A percentile compares a stretch with the other conserved stretches of the same genome.
phyloP scores from a whole-genome alignment of 35 echinoderm and acorn worm genomes.

The Chiridota heheva region DNA sequence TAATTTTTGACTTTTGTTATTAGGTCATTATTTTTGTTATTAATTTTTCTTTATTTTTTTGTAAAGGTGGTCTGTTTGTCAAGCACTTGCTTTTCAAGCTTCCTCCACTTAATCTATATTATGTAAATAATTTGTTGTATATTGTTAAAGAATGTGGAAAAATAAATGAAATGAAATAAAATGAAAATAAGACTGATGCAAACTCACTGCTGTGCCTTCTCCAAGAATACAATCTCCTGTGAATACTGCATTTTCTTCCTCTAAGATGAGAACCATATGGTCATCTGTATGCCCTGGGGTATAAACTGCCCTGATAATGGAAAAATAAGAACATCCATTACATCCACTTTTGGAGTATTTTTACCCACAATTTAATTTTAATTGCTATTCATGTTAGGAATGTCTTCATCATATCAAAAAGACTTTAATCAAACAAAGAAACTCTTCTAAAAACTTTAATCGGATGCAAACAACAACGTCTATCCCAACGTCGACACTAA shows the following conservation, averaged over 20 bases:
- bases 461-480: not conserved
- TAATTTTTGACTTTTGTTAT: no score
- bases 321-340: not conserved
- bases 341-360: not conserved
- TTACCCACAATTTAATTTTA: not conserved
- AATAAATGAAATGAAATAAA: no score
- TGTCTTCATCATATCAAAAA: not conserved
- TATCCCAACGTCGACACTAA: not conserved
- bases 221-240: constrained; percentile 92
- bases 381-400: no score
- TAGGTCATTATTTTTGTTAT: no score
- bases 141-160: no score
- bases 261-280: constrained; percentile 81
- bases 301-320: constrained; percentile 57
- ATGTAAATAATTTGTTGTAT: no score
- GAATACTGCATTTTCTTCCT: constrained; percentile 88
- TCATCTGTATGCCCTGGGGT: constrained; percentile 95
- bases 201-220: constrained; percentile 86
- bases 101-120: no score
- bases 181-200: not conserved
- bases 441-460: no score
- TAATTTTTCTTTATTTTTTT: no score
- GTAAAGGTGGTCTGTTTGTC: no score
- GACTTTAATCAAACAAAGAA: no score
- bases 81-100: no score